Evolutionary conservation across 2,888 invertebrate species (phyloP), one percentile per base, ranked within the genome.

Genomic region (Myopa tessellatipennis): DNA sequence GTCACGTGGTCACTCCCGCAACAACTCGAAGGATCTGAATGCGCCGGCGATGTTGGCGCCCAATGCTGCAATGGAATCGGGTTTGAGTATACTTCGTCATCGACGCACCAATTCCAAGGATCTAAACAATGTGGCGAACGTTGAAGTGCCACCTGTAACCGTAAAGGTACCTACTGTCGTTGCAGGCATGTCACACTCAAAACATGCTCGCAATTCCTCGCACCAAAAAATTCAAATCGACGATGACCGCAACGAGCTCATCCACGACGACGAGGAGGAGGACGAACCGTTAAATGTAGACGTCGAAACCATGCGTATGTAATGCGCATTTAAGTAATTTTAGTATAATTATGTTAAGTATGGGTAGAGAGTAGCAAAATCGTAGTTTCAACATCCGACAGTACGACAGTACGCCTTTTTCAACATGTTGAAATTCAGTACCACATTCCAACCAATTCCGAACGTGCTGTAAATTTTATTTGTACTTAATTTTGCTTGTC

Each of bases 91-190:
- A 63, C 86, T 92, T 79, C 90, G 92, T 2, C 92, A 92, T 87
- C 90, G 92, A 5, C 90, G 92, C 83, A 92, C 92, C 61, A 91
- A 91, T 83, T 92, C 92, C n/a, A 90, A 90, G 83, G 92, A 92
- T 83, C 83, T 89, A 7, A 89, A 89, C 82, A 83, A 86, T 70
- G 79, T 69, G 8, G 38, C 65, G 16, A 36, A 6, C 10, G n/a
- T 55, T 55, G 65, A 36, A 7, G 26, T 36, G 26, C 65, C 65
- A 16, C 10, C 60, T 6, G 69, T 45, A 12, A 45, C n/a, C n/a
- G 34, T 58, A 18, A 26, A n/a, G 12, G n/a, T 26, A 5, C 68
- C 68, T 0, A n/a, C 18, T 68, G 38, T 69, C 58, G 40, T 18
- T 55, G 72, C 61, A 38, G 52, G 45, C 18, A 6, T 52, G 76